These are phyloP conservation scores for Syrmaticus mikado DNA, from an alignment of 2,113 vertebrate species.

Conservation along the genomic window DNA sequence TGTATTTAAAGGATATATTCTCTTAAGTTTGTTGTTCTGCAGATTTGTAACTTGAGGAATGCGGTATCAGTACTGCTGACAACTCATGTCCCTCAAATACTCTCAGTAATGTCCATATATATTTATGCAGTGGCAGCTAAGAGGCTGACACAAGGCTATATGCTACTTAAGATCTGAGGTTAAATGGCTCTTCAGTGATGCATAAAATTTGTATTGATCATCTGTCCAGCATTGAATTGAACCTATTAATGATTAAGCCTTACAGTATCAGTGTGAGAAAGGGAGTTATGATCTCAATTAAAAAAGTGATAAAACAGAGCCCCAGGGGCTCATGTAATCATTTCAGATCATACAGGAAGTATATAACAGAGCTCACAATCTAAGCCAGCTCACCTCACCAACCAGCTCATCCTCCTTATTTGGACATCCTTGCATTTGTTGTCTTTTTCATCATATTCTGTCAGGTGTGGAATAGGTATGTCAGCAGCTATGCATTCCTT, in stretches of 20 bases:
- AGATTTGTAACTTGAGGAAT: background rate
- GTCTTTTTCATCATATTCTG: background rate
- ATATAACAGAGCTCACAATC: background rate
- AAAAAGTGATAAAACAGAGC: background rate
- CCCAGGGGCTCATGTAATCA: background rate
- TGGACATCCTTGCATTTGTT: background rate
- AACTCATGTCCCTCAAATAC: background rate
- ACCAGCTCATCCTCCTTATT: background rate
- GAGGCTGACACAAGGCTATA: background rate
- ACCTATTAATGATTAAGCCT: background rate
- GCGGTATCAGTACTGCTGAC: background rate
- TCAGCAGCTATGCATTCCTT: background rate
- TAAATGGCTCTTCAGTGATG: conserved; percentile 27
- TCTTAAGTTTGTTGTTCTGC: background rate
- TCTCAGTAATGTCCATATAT: background rate
- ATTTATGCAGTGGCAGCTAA: background rate
- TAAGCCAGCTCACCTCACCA: background rate
- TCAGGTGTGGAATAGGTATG: background rate
- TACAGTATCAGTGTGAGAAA: background rate
- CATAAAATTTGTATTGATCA: conserved; percentile 50
- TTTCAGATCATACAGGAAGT: background rate
- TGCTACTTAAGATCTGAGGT: conserved; percentile 8
- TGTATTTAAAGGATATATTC: background rate
- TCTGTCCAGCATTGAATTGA: background rate
- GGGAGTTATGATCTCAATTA: conserved; percentile 11